Base-by-base conservation (phyloP, 2,888 invertebrate species). In the Tuberolachnus salignus region DNA sequence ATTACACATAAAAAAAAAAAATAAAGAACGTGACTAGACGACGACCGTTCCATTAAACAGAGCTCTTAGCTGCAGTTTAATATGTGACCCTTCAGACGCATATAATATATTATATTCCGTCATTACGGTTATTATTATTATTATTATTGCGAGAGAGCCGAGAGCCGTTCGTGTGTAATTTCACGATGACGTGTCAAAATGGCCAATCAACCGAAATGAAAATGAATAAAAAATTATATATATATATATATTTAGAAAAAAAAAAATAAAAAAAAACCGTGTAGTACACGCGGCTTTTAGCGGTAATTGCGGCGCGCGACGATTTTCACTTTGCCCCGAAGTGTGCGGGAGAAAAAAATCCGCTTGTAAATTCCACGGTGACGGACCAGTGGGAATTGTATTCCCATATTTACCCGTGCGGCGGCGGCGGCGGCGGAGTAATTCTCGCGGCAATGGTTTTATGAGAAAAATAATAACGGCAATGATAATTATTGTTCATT, bases 161-260 rank as follows among this genome's bases (percentile, higher is more conserved):
- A n/a, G n/a, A 23, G 11, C 51, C 21, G 42, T 49, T 57, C 67
- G 69, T 78, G 78, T 78, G 78, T 78, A 78, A 67, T 78, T 78
- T 78, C 78, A 78, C 78, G 57, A 78, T 78, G 78, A 78, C 78
- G 78, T 69, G 67, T 78, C 78, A 78, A 78, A 78, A 78, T 21
- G 57, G 51, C 53, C 53, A 64, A 53, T 64, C 63, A 44, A 69
- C 46, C 59, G 44, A 73, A 73, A 73, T 26, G 46, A 59, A 59
- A 23, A 66, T 66, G 26, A 63, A n/a, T 6, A 6, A 34, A 34
- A 34, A 34, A 34, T 34, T 4, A 34, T 34, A n/a, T n/a, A n/a
- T n/a, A n/a, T n/a, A n/a, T n/a, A n/a, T n/a, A n/a, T n/a, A n/a
- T n/a, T n/a, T n/a, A 16, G 14, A 51, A 64, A 49, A 19, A 26